phyloP scores from a whole-genome alignment of 1,140 invertebrate species.

The Popillia japonica region DNA sequence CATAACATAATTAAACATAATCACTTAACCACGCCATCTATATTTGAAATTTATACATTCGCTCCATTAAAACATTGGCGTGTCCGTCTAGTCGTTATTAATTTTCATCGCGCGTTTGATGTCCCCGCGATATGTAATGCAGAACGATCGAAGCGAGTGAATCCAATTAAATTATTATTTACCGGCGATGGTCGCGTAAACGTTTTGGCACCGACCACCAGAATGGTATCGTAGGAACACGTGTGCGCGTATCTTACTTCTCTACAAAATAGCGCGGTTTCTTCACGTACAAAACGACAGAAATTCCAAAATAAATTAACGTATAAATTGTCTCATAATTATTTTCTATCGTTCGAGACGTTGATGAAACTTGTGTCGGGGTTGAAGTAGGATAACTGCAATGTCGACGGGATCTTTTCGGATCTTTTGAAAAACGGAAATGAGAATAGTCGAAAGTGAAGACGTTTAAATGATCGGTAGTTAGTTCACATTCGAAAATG shows the following conservation, averaged over 20 bases:
- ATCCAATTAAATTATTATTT: conserved; percentile 34
- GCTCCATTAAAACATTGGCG: conserved; percentile 29
- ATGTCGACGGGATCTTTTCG: background rate
- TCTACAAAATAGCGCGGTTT: background rate
- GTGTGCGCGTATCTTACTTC: background rate
- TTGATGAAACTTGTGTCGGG: conserved; percentile 8
- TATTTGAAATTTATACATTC: conserved; percentile 33
- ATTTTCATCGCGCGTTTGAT: conserved; percentile 33
- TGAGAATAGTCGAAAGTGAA: conserved; percentile 22
- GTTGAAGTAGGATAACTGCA: background rate
- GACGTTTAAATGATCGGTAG: conserved; percentile 23
- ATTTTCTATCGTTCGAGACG: background rate
- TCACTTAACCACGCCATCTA: conserved; percentile 24
- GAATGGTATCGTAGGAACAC: conserved; percentile 15
- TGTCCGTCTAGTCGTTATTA: conserved; percentile 23
- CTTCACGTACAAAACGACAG: conserved; percentile 2
- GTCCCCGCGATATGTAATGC: conserved; percentile 10
- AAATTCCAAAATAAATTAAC: conserved; percentile 34
- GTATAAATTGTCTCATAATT: conserved; percentile 28
- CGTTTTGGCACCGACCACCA: conserved; percentile 16
- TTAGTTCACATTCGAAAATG: conserved; percentile 1
- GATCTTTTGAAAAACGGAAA: conserved; percentile 15
- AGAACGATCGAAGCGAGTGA: conserved; percentile 29
- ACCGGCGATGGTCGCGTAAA: conserved; percentile 24
- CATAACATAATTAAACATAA: conserved; percentile 24